phyloP scores from a whole-genome alignment of 2,113 vertebrate species.

The Myxocyprinus asiaticus region DNA sequence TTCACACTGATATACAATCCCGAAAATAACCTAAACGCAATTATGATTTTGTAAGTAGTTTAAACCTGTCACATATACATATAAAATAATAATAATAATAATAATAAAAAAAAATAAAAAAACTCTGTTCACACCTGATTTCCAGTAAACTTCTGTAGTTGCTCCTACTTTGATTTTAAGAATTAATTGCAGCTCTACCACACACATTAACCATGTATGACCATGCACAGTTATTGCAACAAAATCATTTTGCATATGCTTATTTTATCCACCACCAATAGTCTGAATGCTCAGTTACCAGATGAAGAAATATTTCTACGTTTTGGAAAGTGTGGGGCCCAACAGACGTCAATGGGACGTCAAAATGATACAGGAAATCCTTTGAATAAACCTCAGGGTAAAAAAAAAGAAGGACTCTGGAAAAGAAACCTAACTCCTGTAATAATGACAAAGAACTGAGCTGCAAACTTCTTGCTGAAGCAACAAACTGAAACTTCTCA shows the following conservation, averaged over 20 bases:
- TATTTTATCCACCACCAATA: conserved; percentile 30
- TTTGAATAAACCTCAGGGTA: conserved; percentile 63
- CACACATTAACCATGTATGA: neutral
- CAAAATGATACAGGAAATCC: conserved; percentile 67
- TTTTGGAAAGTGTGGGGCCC: conserved; percentile 59
- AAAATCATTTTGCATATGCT: conserved; percentile 28
- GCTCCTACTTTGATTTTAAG: no score
- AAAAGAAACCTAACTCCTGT: conserved; percentile 54
- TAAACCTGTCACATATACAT: no score
- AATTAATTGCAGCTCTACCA: neutral
- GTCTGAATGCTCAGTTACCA: conserved; percentile 40
- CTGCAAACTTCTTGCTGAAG: conserved; percentile 36
- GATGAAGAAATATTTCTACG: conserved; percentile 49
- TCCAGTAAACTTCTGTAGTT: neutral
- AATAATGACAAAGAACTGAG: conserved; percentile 56
- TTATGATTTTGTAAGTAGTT: no score
- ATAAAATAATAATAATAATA: no score
- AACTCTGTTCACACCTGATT: no score
- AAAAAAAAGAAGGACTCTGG: conserved; percentile 31
- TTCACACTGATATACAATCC: no score
- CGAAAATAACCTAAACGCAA: no score
- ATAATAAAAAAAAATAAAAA: no score
- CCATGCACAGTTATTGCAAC: neutral
- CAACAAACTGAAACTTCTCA: conserved; percentile 35
- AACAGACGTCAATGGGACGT: conserved; percentile 65